Base-by-base conservation (phyloP, 2,797 vertebrate genomes). In the Dendrocincla tyrannina region DNA sequence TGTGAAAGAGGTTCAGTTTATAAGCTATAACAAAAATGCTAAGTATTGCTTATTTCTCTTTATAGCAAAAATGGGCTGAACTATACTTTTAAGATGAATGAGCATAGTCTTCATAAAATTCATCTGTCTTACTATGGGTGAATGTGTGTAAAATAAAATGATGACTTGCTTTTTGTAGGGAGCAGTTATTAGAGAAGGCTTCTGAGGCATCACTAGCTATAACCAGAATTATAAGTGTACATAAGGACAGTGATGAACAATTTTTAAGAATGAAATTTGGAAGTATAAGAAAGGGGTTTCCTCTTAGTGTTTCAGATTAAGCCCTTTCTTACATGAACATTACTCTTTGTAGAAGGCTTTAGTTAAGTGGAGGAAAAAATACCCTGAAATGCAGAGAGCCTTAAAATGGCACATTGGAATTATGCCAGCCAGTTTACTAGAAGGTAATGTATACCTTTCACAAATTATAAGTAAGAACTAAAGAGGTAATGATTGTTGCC, bases 51-150 rank as follows among this genome's bases (percentile, higher is more conserved):
- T 93, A 41, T 85, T 92, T 85, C 10, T 25, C 44, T 89, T 88
- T 74, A 15, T 77, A 74, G 74, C 49, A 89, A 28, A 67, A 85
- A 63, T 1, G 3, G 35, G 8, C 50, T 76, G n/a, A 92, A 63
- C 56, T 83, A 17, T 80, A 6, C 60, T 91, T 95, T 93, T 58
- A 83, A 89, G 77, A 78, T 88, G 53, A 83, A 92, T 60, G 37
- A 85, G 6, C 0, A 0, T 28, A 85, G 20, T 78, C 49, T 90
- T 95, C 3, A 6, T 77, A 72, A 85, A 89, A 80, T 64, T 93
- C 15, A 33, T 77, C 55, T 73, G 32, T 76, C 52, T 85, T 62
- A n/a, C n/a, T 66, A 20, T 5, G 39, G 30, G 35, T 80, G 52
- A 85, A 47, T 49, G 28, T 17, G 8, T 67, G 13, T 39, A 33